These are phyloP conservation scores for Acrocephalus kingi DNA, from an alignment of 2,113 vertebrate genomes.

Conservation along the genomic window DNA sequence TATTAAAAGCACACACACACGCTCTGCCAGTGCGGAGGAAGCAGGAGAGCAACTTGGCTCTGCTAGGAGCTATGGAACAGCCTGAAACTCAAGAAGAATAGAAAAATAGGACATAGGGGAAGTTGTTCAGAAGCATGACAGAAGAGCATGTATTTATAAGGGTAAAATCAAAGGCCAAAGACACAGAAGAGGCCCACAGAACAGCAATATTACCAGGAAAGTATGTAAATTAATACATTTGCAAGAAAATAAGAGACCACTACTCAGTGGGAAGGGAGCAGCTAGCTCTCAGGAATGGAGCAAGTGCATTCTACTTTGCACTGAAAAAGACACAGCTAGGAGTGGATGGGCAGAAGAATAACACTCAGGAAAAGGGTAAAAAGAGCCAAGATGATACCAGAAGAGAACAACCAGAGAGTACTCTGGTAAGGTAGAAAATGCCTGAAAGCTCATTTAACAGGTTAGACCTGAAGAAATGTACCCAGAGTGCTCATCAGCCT, in stretches of 20 bases:
- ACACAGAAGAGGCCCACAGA: not conserved
- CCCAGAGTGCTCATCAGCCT: not conserved
- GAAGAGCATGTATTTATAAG: not conserved
- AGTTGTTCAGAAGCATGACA: not conserved
- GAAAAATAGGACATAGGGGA: not conserved
- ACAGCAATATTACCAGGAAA: not conserved
- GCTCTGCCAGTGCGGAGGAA: not conserved
- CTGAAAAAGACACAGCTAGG: not conserved
- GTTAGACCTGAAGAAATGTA: not conserved
- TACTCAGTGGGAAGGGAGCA: not conserved
- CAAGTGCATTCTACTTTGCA: not conserved
- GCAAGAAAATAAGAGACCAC: not conserved
- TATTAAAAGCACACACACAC: not conserved
- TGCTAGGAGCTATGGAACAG: not conserved
- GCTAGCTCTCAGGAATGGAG: not conserved
- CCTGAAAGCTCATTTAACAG: not conserved
- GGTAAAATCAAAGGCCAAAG: not conserved
- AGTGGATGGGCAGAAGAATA: not conserved
- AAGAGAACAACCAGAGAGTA: not conserved
- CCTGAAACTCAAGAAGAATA: not conserved
- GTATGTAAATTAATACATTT: not conserved
- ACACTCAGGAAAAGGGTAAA: not conserved
- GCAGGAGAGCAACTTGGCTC: slow-evolving; percentile 18
- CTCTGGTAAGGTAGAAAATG: not conserved
- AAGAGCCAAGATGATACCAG: not conserved